Evolutionary conservation across 1,140 invertebrate genomes (phyloP), one percentile per base, ranked within the genome.

Genomic region (Zaprionus capensis): DNA sequence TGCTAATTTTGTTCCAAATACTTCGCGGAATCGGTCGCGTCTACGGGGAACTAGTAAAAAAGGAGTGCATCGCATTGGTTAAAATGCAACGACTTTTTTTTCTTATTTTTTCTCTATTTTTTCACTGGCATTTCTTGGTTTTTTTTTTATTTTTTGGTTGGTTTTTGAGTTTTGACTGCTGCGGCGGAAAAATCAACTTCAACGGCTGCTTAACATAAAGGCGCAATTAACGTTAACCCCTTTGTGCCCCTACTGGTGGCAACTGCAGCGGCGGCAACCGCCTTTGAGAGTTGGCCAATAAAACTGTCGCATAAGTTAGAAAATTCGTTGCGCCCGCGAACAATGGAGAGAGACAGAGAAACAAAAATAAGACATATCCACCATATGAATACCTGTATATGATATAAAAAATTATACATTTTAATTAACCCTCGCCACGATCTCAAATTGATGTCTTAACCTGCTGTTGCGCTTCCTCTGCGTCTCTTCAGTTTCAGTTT

Each of bases 231-330:
- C 84, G 76, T 88, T 88, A 88, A 88, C 84, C 84, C 84, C 71
- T 88, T 88, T 82, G 83, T 88, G 71, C 67, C 53, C 56, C 46
- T 71, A 17, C 49, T 41, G 38, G 14, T 34, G 31, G 69, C 61
- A 41, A 49, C 62, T 22, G 34, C 53, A 22, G 34, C 64, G 20
- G 53, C 53, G 51, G 53, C 65, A 70, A 78, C 78, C 78, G 80
- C 75, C 80, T 72, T 76, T 66, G 56, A 76, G 56, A 72, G 62
- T 65, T 53, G 58, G 55, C 78, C 80, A 71, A 87, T 87, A 88
- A 88, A 88, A 88, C 81, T 90, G 85, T 88, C 85, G 85, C 85
- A 88, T 88, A 88, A 85, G 81, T 88, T 77, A 88, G 46, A 71
- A 72, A 82, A 68, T 76, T 75, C 80, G 66, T 79, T 74, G 73